A percentile compares a stretch with the other conserved stretches of the same genome.
Conservation (phyloP, 2,113 vertebrate species). For the Geococcyx californianus region DNA sequence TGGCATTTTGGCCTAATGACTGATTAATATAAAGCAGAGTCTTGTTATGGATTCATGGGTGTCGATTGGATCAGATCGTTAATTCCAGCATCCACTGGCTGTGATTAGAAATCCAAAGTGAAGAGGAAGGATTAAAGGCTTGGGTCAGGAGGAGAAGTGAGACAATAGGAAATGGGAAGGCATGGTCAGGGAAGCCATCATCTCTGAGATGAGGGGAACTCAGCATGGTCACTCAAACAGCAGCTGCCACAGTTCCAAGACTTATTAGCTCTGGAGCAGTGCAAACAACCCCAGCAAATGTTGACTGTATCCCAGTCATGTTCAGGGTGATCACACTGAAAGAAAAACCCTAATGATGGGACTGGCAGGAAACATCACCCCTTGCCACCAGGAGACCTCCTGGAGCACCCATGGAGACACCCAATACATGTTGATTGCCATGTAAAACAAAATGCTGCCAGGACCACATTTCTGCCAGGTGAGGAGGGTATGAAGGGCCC, state of each 20-base stretch:
- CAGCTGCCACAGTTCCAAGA: not conserved
- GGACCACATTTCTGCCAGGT: fast-evolving
- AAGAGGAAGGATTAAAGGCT: slow-evolving; percentile 2
- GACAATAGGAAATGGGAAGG: not conserved
- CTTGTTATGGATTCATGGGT: slow-evolving; percentile 18
- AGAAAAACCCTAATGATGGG: not conserved
- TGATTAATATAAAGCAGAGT: slow-evolving; percentile 38
- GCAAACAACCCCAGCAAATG: not conserved
- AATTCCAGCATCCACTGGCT: not conserved
- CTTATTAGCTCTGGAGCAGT: not conserved
- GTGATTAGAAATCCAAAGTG: slow-evolving; percentile 19
- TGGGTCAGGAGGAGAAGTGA: not conserved
- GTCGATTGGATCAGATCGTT: slow-evolving; percentile 17
- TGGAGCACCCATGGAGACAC: not conserved
- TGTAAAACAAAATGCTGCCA: not conserved
- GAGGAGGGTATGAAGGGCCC: not conserved
- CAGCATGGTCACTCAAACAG: not conserved
- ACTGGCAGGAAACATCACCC: not conserved
- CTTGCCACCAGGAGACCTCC: not conserved
- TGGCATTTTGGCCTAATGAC: slow-evolving; percentile 59
- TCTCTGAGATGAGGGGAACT: fast-evolving
- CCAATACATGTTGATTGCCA: fast-evolving
- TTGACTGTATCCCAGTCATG: not conserved
- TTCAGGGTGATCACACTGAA: not conserved
- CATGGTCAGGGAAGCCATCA: not conserved